Base-by-base conservation (phyloP, 2,797 vertebrate genomes). In the Channa striata region DNA sequence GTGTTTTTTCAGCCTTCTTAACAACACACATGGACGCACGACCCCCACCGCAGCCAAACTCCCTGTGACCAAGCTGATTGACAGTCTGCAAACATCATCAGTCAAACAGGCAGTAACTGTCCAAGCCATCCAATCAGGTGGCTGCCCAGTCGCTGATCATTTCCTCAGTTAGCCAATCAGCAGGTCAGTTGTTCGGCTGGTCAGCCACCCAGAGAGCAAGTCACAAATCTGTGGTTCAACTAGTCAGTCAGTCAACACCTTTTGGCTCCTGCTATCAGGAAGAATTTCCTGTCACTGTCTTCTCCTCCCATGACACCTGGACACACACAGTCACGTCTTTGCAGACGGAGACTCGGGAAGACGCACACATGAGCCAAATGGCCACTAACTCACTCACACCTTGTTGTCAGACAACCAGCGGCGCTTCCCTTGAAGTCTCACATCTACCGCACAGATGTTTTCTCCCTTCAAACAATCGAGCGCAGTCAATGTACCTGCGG, bases 1-100 rank as follows among this genome's bases (percentile, higher is more conserved):
- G 16, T 89, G 89, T 93, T 91, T 75, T 91, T 91, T 91, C 86
- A 92, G 88, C 75, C 78, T 78, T 81, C 72, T 83, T 87, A 78
- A 86, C 78, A 86, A 87, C 68, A 80, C 81, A 87, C 63, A 19
- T 49, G 47, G 53, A 62, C 46, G 25, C 50, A 50, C 74, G 60
- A 17, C 66, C 49, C 68, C 57, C 59, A 36, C 42, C 42, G 40
- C 51, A 66, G 33, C 59, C 42, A 47, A 48, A 61, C 48, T 52
- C 64, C 44, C 60, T 54, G 11, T 62, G 76, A 64, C 54, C 48
- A 40, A 54, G 62, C 17, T 74, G 74, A 87, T 11, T 86, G 83
- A 89, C 72, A 70, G 65, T 74, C 72, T 57, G 67, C 72, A 86
- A 90, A 88, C 82, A 54, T 66, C 72, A 77, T 79, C 82, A 59